phyloP scores from a whole-genome alignment of 2,797 vertebrate genomes.

The Rachycentron canadum region DNA sequence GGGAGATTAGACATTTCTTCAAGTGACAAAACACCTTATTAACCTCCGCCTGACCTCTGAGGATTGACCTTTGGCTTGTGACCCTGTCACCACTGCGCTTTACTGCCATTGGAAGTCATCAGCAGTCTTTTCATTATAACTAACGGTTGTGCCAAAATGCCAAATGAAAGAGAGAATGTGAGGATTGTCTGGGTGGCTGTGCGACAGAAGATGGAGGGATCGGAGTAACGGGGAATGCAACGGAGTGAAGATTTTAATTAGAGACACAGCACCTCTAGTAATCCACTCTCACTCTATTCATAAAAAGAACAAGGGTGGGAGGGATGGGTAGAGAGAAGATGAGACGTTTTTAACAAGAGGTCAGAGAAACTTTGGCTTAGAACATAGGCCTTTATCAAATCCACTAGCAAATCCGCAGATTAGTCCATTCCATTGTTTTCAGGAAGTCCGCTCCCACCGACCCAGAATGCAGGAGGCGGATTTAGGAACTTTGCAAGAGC shows the following conservation, averaged over 20 bases:
- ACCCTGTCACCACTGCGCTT: constrained; percentile 67
- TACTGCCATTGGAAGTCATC: constrained; percentile 66
- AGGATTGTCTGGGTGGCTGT: constrained; percentile 57
- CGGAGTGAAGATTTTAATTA: constrained; percentile 82
- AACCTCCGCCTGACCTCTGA: constrained; percentile 75
- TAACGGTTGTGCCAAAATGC: constrained; percentile 49
- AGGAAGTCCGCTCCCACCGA: constrained; percentile 81
- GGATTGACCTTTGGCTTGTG: constrained; percentile 85
- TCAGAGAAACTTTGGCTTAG: constrained; percentile 80
- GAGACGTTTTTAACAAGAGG: constrained; percentile 82
- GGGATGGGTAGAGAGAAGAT: constrained; percentile 65
- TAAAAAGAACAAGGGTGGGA: constrained; percentile 64
- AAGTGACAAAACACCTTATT: constrained; percentile 85
- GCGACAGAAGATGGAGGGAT: constrained; percentile 40
- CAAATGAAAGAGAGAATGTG: constrained; percentile 61
- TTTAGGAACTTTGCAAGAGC: constrained; percentile 71
- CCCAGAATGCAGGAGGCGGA: constrained; percentile 70
- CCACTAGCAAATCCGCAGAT: constrained; percentile 82
- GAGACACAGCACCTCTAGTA: constrained; percentile 77
- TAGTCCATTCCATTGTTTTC: constrained; percentile 82
- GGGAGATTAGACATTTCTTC: constrained; percentile 83
- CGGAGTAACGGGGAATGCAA: constrained; percentile 44
- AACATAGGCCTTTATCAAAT: constrained; percentile 81
- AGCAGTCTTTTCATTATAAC: constrained; percentile 66
- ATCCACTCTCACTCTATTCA: constrained; percentile 79